Percentiles rank a stretch among this genome's conserved stretches.
Evolutionary conservation across 2,888 invertebrate species (phyloP).

Genomic region (Tetranychus truncatus): DNA sequence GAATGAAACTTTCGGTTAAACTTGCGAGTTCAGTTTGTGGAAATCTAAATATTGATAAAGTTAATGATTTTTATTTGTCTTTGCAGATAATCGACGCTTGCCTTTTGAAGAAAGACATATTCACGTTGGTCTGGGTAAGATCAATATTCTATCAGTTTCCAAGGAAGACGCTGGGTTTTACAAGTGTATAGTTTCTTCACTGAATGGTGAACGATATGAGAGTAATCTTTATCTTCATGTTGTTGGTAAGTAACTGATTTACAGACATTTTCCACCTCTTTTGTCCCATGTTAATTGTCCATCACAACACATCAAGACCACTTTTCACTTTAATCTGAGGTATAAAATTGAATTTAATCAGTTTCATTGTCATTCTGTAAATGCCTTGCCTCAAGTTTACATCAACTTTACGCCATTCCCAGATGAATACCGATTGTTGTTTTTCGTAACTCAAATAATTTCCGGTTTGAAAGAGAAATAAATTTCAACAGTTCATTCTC

Average conservation of each 20-base stretch:
- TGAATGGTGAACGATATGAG: constrained; percentile 12
- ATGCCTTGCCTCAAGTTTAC: too few species aligned
- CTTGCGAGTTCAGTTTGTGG: too few species aligned
- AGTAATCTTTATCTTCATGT: constrained; percentile 2
- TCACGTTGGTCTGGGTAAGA: background rate
- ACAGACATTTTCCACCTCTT: background rate
- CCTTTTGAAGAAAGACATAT: background rate
- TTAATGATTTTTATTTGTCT: background rate
- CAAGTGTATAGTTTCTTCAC: constrained; percentile 8
- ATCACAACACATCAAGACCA: background rate
- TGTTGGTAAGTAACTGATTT: constrained; percentile 2
- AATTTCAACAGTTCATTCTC: background rate
- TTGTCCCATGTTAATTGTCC: background rate
- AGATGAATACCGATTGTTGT: background rate
- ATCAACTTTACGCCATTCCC: background rate
- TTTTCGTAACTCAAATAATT: background rate
- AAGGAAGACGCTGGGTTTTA: constrained; percentile 11
- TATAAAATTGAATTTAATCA: too few species aligned
- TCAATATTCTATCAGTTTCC: background rate
- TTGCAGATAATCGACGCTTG: constrained; percentile 1
- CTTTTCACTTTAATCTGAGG: background rate
- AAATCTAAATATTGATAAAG: too few species aligned
- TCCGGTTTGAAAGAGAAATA: background rate
- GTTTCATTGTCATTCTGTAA: too few species aligned
- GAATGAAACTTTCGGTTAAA: background rate